Percentiles rank a stretch among this genome's conserved stretches.
phyloP scores from a whole-genome alignment of 2,888 invertebrate species.

The Cephus rjabovi region DNA sequence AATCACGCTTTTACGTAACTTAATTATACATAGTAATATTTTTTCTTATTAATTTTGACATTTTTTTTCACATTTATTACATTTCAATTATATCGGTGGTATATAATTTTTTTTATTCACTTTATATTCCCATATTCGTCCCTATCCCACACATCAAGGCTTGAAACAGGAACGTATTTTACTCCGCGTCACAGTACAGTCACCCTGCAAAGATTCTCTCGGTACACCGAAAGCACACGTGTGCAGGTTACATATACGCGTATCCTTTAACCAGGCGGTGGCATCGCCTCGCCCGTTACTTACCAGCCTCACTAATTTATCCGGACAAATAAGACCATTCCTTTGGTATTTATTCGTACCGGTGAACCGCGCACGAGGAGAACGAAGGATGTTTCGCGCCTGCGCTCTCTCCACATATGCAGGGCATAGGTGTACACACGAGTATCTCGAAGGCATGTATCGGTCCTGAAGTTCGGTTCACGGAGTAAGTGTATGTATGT shows the following conservation, averaged over 20 bases:
- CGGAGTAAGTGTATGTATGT: neutral
- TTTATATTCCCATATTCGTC: neutral
- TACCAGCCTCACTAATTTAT: constrained; percentile 18
- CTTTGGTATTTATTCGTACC: constrained; percentile 19
- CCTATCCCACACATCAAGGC: neutral
- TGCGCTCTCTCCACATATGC: neutral
- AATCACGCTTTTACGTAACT: neutral
- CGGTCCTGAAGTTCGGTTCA: neutral
- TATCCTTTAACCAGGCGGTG: neutral
- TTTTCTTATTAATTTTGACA: neutral
- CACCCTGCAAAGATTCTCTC: neutral
- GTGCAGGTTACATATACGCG: neutral
- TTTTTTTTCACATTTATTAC: neutral
- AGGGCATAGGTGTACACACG: neutral
- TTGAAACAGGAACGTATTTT: neutral
- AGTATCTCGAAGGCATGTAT: neutral
- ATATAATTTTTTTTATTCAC: neutral
- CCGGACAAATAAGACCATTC: constrained; percentile 23
- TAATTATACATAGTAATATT: no score
- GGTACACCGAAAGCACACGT: neutral
- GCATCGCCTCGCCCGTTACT: constrained; percentile 10
- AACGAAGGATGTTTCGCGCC: constrained; percentile 2
- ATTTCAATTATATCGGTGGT: neutral
- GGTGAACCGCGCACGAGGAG: constrained; percentile 6
- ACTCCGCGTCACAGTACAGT: neutral